These are phyloP conservation scores for Climacteris rufus DNA, from an alignment of 2,113 vertebrate genomes.

Conservation along the genomic window DNA sequence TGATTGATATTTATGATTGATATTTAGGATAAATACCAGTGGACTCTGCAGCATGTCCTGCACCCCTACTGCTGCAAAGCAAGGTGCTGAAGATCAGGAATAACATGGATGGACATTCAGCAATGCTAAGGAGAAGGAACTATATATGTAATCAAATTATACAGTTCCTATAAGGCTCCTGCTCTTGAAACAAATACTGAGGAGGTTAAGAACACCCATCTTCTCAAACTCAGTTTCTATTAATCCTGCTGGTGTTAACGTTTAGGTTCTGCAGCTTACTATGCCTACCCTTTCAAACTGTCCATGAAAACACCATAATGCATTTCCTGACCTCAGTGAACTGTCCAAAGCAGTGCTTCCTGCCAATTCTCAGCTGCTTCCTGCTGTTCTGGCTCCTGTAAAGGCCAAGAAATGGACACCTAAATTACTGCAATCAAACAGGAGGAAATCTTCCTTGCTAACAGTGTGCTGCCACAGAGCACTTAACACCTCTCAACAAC, in stretches of 20 bases:
- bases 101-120: not conserved
- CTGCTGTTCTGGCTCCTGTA: rapidly evolving
- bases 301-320: not conserved
- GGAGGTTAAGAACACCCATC: not conserved
- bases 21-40: not conserved
- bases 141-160: not conserved
- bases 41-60: not conserved
- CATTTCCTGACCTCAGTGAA: not conserved
- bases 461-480: not conserved
- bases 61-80: not conserved
- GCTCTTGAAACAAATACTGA: not conserved
- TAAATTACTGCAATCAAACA: not conserved
- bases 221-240: not conserved
- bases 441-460: not conserved
- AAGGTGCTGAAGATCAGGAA: not conserved
- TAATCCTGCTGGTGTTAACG: not conserved
- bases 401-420: not conserved
- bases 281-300: not conserved
- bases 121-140: not conserved
- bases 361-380: not conserved
- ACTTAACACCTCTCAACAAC: not conserved
- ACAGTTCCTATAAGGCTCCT: not conserved
- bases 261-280: not conserved
- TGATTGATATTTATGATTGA: not conserved
- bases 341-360: not conserved